Percentiles rank a stretch among this genome's conserved stretches.
These are phyloP conservation scores for Canis aureus DNA, from an alignment of 2,113 vertebrate species.

Conservation along the genomic window DNA sequence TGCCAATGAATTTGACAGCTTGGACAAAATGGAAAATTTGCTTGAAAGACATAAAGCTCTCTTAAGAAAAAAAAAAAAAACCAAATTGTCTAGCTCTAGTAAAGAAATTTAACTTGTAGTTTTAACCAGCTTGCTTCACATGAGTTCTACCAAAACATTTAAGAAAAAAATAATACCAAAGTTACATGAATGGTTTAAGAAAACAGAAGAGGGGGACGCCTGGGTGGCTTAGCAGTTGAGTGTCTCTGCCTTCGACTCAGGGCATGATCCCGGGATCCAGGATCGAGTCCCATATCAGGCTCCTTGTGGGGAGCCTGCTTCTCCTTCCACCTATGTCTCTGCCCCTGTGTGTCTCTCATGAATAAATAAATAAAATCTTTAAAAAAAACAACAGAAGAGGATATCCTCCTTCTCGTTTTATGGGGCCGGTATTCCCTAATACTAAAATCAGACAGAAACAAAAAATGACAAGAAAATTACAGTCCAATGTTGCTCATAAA, in stretches of 20 bases:
- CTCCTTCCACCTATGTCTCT: too few relatives aligned
- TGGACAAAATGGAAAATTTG: neutral
- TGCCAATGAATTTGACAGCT: neutral
- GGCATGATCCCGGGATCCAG: too few relatives aligned
- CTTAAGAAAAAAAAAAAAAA: neutral
- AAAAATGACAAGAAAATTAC: neutral
- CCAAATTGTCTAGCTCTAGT: neutral
- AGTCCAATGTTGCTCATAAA: neutral
- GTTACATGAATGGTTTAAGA: neutral
- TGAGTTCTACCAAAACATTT: neutral
- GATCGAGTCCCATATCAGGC: too few relatives aligned
- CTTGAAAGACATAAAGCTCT: neutral
- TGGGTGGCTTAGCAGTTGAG: too few relatives aligned
- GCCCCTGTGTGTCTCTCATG: too few relatives aligned
- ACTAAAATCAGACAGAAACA: neutral
- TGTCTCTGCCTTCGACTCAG: too few relatives aligned
- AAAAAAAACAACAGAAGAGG: neutral
- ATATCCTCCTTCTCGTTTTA: neutral
- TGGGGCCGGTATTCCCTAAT: neutral
- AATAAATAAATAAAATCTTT: too few relatives aligned
- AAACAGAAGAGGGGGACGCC: neutral
- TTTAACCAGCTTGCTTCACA: neutral
- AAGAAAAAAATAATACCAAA: neutral
- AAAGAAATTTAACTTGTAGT: neutral
- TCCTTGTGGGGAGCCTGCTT: too few relatives aligned